Conservation (phyloP, 2,888 invertebrate genomes). For the Onthophagus sagittarius region DNA sequence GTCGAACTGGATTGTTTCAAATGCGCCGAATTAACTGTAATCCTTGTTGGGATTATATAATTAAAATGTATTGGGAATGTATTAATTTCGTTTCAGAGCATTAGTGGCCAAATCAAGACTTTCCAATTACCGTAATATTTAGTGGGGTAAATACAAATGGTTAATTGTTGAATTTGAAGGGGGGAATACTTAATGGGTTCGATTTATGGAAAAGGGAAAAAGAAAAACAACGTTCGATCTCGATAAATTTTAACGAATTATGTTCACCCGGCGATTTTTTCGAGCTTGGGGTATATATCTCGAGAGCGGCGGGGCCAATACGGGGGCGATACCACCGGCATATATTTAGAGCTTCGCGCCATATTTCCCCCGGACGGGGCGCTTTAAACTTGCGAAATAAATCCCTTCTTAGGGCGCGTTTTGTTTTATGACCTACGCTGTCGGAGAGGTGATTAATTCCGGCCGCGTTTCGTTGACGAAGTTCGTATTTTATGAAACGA, state of each 20-base stretch:
- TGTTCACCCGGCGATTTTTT: neutral
- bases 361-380: constrained; percentile 19
- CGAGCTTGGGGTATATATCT: neutral
- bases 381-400: constrained; percentile 36
- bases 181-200: neutral
- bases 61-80: no score
- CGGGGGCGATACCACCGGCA: constrained; percentile 10
- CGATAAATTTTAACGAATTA: neutral
- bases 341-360: constrained; percentile 19
- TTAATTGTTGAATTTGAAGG: neutral
- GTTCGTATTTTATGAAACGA: neutral
- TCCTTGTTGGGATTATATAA: no score
- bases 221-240: neutral
- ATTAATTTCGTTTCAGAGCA: no score
- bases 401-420: constrained; percentile 37
- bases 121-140: no score
- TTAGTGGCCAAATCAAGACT: no score
- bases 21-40: no score
- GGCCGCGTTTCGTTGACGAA: constrained; percentile 1
- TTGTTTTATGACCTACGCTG: constrained; percentile 36
- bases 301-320: neutral
- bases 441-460: constrained; percentile 37
- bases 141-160: neutral
- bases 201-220: neutral
- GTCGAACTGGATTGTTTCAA: neutral